Evolutionary conservation across 2,113 vertebrate species (phyloP).

Genomic region (Monopterus albus): DNA sequence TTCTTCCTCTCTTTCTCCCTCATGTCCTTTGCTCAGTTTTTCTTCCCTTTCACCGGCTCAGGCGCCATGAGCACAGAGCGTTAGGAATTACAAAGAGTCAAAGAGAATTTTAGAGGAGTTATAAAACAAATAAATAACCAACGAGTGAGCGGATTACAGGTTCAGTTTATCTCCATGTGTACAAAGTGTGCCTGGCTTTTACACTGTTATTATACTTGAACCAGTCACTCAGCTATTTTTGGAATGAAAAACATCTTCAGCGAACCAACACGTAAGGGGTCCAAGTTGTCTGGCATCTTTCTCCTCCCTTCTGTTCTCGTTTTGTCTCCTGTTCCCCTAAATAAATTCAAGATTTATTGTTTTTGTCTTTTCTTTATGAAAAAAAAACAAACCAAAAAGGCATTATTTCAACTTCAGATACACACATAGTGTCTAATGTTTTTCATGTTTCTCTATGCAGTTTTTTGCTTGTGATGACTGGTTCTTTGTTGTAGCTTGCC

Average conservation of each 20-base stretch:
- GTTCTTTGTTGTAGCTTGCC: neutral
- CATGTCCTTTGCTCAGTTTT: conserved; percentile 16
- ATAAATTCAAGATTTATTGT: neutral
- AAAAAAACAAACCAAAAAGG: too few relatives aligned
- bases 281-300: neutral
- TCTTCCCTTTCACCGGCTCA: conserved; percentile 23
- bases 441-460: too few relatives aligned
- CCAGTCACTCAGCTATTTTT: conserved; percentile 38
- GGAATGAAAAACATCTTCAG: conserved; percentile 44
- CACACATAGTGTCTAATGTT: too few relatives aligned
- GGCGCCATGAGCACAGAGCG: neutral
- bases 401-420: too few relatives aligned
- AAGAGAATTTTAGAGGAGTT: too few relatives aligned
- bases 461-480: too few relatives aligned
- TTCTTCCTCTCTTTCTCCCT: conserved; percentile 24
- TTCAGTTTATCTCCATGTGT: conserved; percentile 36
- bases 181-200: conserved; percentile 23
- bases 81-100: conserved; percentile 1
- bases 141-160: conserved; percentile 42
- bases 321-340: neutral
- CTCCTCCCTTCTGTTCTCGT: neutral
- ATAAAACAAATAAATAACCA: conserved; percentile 19
- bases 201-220: conserved; percentile 3
- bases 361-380: too few relatives aligned
- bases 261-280: neutral